A percentile compares a stretch with the other conserved stretches of the same genome.
phyloP scores from a whole-genome alignment of 2,797 vertebrate species.

The Danio jaintianensis region DNA sequence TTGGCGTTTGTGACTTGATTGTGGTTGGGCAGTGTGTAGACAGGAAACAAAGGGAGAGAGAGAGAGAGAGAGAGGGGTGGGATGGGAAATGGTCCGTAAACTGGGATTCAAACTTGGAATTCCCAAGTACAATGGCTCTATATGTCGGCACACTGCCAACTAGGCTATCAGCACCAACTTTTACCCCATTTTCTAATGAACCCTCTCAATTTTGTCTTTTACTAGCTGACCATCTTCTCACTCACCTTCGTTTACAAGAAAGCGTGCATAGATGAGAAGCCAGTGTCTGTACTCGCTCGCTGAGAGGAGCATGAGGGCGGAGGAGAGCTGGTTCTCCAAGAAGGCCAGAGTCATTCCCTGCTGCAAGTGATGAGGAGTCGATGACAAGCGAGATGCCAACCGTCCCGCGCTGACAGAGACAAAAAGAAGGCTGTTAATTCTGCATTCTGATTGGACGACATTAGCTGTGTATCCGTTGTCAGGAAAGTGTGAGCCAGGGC shows the following conservation, averaged over 20 bases:
- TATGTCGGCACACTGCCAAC: no score
- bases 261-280: conserved; percentile 96
- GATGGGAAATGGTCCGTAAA: no score
- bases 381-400: conserved; percentile 91
- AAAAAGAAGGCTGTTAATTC: background rate
- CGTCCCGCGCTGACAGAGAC: conserved; percentile 85
- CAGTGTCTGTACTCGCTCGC: conserved; percentile 93
- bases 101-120: no score
- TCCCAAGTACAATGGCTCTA: no score
- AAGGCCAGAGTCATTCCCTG: conserved; percentile 94
- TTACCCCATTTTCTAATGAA: background rate
- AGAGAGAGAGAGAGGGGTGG: no score
- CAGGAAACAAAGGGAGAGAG: no score
- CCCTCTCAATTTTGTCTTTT: background rate
- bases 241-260: conserved; percentile 97
- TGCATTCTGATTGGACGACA: no score
- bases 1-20: no score
- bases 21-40: no score
- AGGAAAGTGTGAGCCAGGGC: no score
- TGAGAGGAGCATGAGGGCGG: conserved; percentile 88
- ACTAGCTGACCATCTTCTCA: background rate
- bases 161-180: no score
- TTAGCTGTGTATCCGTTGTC: no score
- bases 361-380: conserved; percentile 92
- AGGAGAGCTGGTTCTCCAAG: conserved; percentile 94